Percentiles rank a stretch among this genome's conserved stretches.
Evolutionary conservation across 2,113 vertebrate species (phyloP).

Genomic region (Diadophis punctatus): DNA sequence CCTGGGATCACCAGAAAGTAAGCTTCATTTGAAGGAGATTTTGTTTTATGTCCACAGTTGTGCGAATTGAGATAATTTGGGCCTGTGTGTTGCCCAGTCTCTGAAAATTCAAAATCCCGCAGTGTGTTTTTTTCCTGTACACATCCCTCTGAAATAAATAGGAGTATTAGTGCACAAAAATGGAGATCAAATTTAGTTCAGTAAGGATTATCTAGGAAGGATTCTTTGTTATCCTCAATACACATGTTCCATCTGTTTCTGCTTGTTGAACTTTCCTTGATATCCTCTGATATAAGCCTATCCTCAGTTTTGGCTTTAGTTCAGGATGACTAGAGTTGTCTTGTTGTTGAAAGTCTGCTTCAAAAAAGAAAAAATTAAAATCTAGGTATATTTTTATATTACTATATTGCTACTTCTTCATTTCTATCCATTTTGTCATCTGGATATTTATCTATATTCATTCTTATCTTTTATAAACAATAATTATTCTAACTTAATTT

Average conservation of each 20-base stretch:
- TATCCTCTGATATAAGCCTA: neutral
- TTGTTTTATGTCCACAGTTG: neutral
- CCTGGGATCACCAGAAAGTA: neutral
- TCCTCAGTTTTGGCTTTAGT: neutral
- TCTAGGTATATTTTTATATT: too few relatives aligned
- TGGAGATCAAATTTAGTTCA: neutral
- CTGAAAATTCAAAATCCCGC: neutral
- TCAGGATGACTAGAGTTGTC: neutral
- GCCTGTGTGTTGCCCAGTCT: slow-evolving; percentile 12
- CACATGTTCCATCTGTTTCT: neutral
- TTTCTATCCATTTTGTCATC: too few relatives aligned
- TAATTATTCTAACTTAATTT: too few relatives aligned
- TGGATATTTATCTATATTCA: too few relatives aligned
- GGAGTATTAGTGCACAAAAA: neutral
- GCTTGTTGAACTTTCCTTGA: neutral
- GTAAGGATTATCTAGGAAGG: neutral
- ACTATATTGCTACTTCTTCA: too few relatives aligned
- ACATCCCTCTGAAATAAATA: neutral
- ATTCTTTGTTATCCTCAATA: neutral
- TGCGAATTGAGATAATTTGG: slow-evolving; percentile 52
- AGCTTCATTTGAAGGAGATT: neutral
- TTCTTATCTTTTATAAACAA: too few relatives aligned
- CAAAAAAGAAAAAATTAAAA: too few relatives aligned
- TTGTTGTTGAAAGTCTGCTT: too few relatives aligned
- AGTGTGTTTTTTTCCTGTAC: neutral